These are phyloP conservation scores for Microcebus lehilahytsara DNA, from an alignment of 2,113 vertebrate genomes.

Conservation along the genomic window DNA sequence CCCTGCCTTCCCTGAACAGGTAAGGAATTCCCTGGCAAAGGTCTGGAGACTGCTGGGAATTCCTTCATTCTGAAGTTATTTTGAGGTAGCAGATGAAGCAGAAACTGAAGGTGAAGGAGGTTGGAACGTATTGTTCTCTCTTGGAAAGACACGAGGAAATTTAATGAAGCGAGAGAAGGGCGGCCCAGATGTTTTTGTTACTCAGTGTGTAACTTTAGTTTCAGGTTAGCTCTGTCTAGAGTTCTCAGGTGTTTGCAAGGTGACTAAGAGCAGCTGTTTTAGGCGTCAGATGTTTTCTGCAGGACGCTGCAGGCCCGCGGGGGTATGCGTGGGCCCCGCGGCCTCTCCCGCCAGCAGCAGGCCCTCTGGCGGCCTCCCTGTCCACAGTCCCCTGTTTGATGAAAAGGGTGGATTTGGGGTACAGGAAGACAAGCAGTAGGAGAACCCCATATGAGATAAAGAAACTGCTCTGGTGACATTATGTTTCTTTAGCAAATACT, in stretches of 20 bases:
- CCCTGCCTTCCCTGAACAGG: background rate
- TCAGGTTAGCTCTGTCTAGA: constrained; percentile 67
- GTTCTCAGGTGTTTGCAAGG: constrained; percentile 61
- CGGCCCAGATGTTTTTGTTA: constrained; percentile 56
- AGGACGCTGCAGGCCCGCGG: background rate
- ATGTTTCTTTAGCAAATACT: background rate
- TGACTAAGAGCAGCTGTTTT: constrained; percentile 51
- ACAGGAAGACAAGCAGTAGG: background rate
- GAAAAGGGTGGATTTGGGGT: background rate
- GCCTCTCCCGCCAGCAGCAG: background rate
- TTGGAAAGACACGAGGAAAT: constrained; percentile 72
- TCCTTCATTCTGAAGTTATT: background rate
- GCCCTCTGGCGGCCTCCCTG: background rate
- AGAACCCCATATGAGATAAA: background rate
- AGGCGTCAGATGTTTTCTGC: constrained; percentile 2
- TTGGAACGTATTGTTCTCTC: constrained; percentile 66
- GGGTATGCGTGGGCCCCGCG: background rate
- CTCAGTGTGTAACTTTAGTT: constrained; percentile 43
- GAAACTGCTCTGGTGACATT: background rate
- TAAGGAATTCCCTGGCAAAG: too few species aligned
- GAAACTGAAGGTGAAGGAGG: constrained; percentile 57
- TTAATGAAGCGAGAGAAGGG: constrained; percentile 46
- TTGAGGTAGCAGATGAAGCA: background rate
- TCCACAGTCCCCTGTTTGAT: background rate
- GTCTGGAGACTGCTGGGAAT: background rate